phyloP scores from a whole-genome alignment of 2,888 invertebrate species.

The Amphipyra tragopoginis region DNA sequence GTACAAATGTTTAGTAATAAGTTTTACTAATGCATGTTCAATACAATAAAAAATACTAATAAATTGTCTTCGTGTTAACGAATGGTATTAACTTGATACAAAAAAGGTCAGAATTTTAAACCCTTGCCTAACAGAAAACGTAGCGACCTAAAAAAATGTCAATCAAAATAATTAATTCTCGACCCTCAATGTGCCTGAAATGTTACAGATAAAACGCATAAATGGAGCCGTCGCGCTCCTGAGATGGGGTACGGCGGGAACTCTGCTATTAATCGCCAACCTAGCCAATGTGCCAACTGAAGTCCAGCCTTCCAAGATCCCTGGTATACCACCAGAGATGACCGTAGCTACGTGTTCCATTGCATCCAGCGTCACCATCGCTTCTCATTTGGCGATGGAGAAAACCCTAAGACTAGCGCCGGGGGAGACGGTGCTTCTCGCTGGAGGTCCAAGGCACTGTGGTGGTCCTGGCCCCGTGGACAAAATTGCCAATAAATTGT shows the following conservation, averaged over 20 bases:
- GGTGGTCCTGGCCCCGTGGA: constrained; percentile 86
- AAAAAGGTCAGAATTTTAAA: constrained; percentile 20
- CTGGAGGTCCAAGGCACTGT: constrained; percentile 81
- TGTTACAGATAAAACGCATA: constrained; percentile 89
- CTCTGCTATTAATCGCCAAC: constrained; percentile 83
- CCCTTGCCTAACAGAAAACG: constrained; percentile 25
- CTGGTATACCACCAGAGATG: constrained; percentile 80
- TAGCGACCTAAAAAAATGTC: constrained; percentile 30
- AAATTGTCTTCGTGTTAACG: neutral
- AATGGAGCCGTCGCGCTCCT: constrained; percentile 81
- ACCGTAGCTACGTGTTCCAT: constrained; percentile 78
- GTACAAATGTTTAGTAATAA: too few relatives aligned
- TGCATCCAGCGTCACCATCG: constrained; percentile 74
- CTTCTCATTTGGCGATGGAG: constrained; percentile 73
- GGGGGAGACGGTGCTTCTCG: constrained; percentile 79
- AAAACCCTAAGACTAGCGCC: constrained; percentile 73
- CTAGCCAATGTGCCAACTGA: constrained; percentile 80
- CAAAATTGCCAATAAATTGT: constrained; percentile 82
- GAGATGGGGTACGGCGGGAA: constrained; percentile 81
- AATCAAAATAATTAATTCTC: constrained; percentile 41
- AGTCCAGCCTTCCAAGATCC: constrained; percentile 83
- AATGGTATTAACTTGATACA: neutral
- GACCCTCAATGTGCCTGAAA: constrained; percentile 19
- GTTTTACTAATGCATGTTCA: too few relatives aligned
- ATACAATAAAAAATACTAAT: neutral